Evolutionary conservation across 2,888 invertebrate genomes (phyloP), one percentile per base, ranked within the genome.

Genomic region (Hipparchia sbordonii): DNA sequence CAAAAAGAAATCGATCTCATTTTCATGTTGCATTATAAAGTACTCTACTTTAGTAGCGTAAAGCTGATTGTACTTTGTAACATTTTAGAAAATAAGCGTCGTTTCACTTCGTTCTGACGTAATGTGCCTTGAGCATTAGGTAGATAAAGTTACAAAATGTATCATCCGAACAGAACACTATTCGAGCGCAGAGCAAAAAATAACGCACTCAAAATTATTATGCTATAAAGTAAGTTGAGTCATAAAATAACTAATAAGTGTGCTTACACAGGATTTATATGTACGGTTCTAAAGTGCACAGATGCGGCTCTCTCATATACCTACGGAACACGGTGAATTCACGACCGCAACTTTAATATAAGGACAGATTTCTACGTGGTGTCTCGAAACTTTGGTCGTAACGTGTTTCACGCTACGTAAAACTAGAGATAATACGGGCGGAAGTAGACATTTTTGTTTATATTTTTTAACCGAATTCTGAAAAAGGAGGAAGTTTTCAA

Each of bases 231-330:
- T 65, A 51, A 65, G 65, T 33, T 6, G 65, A 65, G 65, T 51
- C 52, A 65, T 65, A 52, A 65, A 65, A 65, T 65, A 65, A 65
- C 10, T 65, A 65, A 65, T 65, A 65, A 65, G 65, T 65, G 65
- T 65, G 65, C 65, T 65, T 65, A 9, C 65, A 52, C 65, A 33
- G 51, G 65, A 65, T 65, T 65, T 65, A 65, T 65, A 65, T 12
- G 65, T 65, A 52, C 65, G 65, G 65, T 65, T 52, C 51, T 65
- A 65, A 65, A 65, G 65, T 65, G 65, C 65, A 65, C 65, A 65
- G 65, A 65, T 65, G 65, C 33, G 51, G 9, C 12, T 52, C 65
- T 51, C 33, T 51, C 12, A 51, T 65, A 6, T 65, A 65, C 52
- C 3, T 48, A 48, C 48, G 52, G 51, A 33, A 52, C 65, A 33